Evolutionary conservation across 2,113 vertebrate species (phyloP).

Genomic region (Ctenomys sociabilis): DNA sequence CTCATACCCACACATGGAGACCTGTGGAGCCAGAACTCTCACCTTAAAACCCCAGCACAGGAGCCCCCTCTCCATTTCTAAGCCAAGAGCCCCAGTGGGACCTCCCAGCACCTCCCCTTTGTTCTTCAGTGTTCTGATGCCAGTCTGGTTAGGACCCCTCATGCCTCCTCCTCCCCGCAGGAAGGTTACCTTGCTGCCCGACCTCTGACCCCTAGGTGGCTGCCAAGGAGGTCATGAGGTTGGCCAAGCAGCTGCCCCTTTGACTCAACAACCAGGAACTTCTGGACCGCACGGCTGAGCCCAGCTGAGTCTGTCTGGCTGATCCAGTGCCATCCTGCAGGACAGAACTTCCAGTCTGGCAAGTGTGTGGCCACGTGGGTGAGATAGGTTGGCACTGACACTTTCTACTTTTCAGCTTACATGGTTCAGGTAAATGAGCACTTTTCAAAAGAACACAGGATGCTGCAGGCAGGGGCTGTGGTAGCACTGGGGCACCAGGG

Average conservation of each 20-base stretch:
- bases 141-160: background rate
- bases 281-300: background rate
- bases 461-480: too few species aligned
- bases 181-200: background rate
- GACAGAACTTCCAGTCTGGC: background rate
- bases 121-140: background rate
- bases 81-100: background rate
- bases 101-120: background rate
- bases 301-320: background rate
- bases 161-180: background rate
- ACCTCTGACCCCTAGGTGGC: background rate
- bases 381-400: accelerated
- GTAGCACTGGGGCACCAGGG: background rate
- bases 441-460: background rate
- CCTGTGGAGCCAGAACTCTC: background rate
- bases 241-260: background rate
- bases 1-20: background rate
- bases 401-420: background rate
- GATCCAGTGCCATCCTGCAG: background rate
- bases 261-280: background rate
- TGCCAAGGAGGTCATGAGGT: background rate
- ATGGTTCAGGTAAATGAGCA: background rate
- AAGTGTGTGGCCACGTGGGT: accelerated
- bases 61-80: background rate
- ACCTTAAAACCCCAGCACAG: background rate